A percentile compares a stretch with the other conserved stretches of the same genome.
These are phyloP conservation scores for Pelecanoides urinatrix DNA, from an alignment of 2,113 vertebrate genomes.

Conservation along the genomic window DNA sequence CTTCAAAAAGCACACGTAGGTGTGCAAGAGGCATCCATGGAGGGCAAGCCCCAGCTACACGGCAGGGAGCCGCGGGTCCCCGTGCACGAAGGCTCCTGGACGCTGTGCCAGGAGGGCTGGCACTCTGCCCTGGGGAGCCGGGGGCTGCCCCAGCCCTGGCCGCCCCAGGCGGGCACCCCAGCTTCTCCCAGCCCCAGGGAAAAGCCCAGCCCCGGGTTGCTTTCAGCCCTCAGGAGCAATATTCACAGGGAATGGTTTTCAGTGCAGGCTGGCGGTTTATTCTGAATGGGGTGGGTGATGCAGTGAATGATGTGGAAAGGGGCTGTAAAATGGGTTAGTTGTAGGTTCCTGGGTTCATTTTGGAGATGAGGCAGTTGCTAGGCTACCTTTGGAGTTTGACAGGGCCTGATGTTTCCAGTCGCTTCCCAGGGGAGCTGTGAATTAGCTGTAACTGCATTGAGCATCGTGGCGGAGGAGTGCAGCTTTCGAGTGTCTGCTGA, in stretches of 20 bases:
- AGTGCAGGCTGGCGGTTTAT: neutral
- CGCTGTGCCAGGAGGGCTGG: neutral
- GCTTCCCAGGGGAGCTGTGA: slow-evolving; percentile 65
- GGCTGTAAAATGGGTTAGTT: slow-evolving; percentile 46
- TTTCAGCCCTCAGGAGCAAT: neutral
- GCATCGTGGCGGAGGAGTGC: neutral
- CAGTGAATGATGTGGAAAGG: neutral
- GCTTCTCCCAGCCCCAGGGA: neutral
- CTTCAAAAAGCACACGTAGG: neutral
- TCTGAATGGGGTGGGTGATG: neutral
- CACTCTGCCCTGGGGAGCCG: neutral
- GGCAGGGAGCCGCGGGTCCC: accelerated
- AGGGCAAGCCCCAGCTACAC: neutral
- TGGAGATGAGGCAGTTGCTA: slow-evolving; percentile 53
- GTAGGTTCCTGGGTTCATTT: slow-evolving; percentile 37
- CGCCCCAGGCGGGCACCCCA: accelerated
- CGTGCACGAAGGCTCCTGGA: accelerated
- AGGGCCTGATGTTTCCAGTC: slow-evolving; percentile 53
- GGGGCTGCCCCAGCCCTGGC: neutral
- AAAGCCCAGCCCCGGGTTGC: neutral
- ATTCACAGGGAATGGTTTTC: neutral
- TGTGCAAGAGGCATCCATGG: neutral
- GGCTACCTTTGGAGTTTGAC: slow-evolving; percentile 70
- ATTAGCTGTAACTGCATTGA: slow-evolving; percentile 56
- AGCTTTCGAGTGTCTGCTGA: neutral